Percentiles rank a stretch among this genome's conserved stretches.
These are phyloP conservation scores for Pandemis cinnamomeana DNA, from an alignment of 2,888 invertebrate genomes.

Conservation along the genomic window DNA sequence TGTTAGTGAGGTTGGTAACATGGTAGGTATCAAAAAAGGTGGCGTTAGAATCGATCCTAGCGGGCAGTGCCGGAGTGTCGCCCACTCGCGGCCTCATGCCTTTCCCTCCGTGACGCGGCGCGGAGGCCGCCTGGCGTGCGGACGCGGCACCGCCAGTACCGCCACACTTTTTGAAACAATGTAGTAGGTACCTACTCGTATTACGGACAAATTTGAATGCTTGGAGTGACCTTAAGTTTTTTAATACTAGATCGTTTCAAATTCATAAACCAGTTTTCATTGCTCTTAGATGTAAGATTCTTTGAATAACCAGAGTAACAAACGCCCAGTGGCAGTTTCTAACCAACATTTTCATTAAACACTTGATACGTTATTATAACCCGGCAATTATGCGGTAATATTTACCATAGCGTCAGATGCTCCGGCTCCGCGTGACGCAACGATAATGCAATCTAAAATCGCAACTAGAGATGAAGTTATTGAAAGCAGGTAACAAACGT, in stretches of 20 bases:
- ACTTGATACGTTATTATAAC: conserved; percentile 13
- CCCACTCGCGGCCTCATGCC: conserved; percentile 59
- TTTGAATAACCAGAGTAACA: not conserved
- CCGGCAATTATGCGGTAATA: conserved; percentile 16
- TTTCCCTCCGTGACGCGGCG: conserved; percentile 54
- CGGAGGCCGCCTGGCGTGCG: conserved; percentile 30
- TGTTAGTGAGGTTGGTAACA: conserved; percentile 39
- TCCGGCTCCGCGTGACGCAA: conserved; percentile 25
- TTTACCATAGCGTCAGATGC: conserved; percentile 26
- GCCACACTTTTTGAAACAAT: conserved; percentile 42
- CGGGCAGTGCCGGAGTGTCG: conserved; percentile 45
- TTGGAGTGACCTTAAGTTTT: conserved; percentile 21
- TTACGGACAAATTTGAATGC: conserved; percentile 38
- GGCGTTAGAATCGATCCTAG: conserved; percentile 53
- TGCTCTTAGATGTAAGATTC: not conserved
- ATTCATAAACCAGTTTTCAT: not conserved
- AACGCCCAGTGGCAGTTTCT: not conserved
- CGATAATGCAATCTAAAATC: conserved; percentile 23
- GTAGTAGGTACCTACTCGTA: not conserved
- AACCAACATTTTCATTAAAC: not conserved
- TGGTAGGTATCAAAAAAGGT: conserved; percentile 44
- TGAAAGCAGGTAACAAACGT: conserved; percentile 24
- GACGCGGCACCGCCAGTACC: conserved; percentile 28
- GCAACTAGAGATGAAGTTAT: conserved; percentile 26
- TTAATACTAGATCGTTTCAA: conserved; percentile 14